Base-by-base conservation (phyloP, 2,797 vertebrate species). In the Rachycentron canadum region DNA sequence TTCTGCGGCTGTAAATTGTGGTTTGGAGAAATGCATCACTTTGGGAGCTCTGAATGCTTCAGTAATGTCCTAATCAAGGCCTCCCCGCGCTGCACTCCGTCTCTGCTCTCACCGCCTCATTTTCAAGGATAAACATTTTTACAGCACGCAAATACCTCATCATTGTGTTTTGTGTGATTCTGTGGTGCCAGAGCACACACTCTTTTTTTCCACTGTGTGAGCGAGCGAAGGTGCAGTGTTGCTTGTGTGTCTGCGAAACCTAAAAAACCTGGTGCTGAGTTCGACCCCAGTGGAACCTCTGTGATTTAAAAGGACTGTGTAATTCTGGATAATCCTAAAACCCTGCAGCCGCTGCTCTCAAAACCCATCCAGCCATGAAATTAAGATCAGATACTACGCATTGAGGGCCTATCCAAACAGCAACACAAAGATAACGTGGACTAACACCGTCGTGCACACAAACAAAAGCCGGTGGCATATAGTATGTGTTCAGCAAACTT, bases 61-160 rank as follows among this genome's bases (percentile, higher is more conserved):
- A 55, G 84, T 91, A 89, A 92, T 91, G 89, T 92, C 81, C 93
- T 86, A 93, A 93, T 94, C 92, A 95, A 92, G 87, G 79, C 81
- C 83, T 79, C 71, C 58, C 52, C 49, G 7, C 64, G 72, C 78
- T 72, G 71, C 38, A 58, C 81, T 81, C 76, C 14, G 19, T 79
- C 76, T 90, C 71, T 25, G 73, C 87, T 92, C 90, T 89, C 85
- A 85, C 83, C 52, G 86, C 88, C 84, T 92, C 88, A 82, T 88
- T 92, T 91, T 92, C 86, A 89, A 93, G 90, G 86, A 89, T 91
- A 93, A 94, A 95, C 88, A 90, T 86, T 94, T 93, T 91, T 78
- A 68, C 79, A 86, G 91, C 93, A 93, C 71, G 89, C 92, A 88
- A 88, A 91, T 70, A 73, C 88, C 88, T 93, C 87, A 85, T 92